Evolutionary conservation across 2,113 vertebrate species (phyloP), one percentile per base, ranked within the genome.

Genomic region (Struthio camelus): DNA sequence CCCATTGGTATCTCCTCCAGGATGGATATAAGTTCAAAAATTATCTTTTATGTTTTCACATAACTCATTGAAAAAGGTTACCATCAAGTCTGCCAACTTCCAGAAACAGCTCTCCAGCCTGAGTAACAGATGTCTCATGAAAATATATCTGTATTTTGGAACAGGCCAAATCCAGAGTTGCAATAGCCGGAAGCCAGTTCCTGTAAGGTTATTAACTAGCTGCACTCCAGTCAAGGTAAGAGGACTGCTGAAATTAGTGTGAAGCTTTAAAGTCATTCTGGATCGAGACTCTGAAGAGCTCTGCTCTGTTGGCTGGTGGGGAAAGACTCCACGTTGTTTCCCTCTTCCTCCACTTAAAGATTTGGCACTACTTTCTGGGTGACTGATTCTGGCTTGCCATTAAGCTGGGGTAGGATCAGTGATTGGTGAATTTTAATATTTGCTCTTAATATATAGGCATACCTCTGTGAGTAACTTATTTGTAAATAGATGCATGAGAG

Each of bases 401-500:
- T 23, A 27, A 70, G 75, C 22, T 28, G 67, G 10, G 25, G 4
- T 38, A 42, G 56, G 27, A 42, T 25, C 46, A 36, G 3, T 28
- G 40, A 54, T 56, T 28, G 40, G 62, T 56, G 27, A 64, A 25
- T 76, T 58, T 20, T 38, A 14, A 15, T 22, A 8, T 46, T 34
- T 59, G 42, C 36, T 77, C 11, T 19, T 59, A 17, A 13, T n/a
- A 40, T 40, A 23, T 56, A 53, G 28, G 40, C 32, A 72, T 62
- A 53, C 58, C 94, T 84, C 66, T 83, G 64, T 89, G 78, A 75
- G 71, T 94, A 91, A 65, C 54, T 90, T 73, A 90, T 34, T 92
- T 72, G 84, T 90, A 96, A 97, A 94, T 87, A 96, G 91, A 88
- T 42, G 46, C 42, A 78, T 89, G 78, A 46, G 93, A 90, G 69